phyloP scores from a whole-genome alignment of 1,140 invertebrate species.

The Latrodectus geometricus region DNA sequence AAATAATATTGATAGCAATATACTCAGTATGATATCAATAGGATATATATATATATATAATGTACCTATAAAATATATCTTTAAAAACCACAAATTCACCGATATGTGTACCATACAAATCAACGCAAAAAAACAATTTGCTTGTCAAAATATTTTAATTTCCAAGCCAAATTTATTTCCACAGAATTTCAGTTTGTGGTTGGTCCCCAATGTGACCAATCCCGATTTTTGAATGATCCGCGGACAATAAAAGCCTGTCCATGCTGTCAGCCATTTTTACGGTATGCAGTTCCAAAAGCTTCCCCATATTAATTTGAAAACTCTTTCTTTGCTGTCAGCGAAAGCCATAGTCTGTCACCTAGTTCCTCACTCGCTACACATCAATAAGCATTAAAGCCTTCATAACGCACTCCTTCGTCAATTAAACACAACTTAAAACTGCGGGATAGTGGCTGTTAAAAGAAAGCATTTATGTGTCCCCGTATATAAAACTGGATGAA shows the following conservation, averaged over 20 bases:
- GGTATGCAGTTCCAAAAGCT: constrained; percentile 35
- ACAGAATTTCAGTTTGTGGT: neutral
- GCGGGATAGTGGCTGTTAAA: constrained; percentile 53
- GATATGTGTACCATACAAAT: too few relatives aligned
- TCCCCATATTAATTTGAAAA: constrained; percentile 55
- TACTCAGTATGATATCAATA: too few relatives aligned
- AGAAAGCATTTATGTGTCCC: constrained; percentile 31
- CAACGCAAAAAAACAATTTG: too few relatives aligned
- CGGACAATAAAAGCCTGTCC: constrained; percentile 55
- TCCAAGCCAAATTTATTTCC: too few relatives aligned
- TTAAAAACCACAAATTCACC: too few relatives aligned
- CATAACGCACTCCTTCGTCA: constrained; percentile 52
- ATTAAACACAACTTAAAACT: constrained; percentile 58
- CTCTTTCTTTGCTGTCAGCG: constrained; percentile 45
- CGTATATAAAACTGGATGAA: constrained; percentile 44
- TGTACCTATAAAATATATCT: too few relatives aligned
- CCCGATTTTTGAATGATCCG: constrained; percentile 39
- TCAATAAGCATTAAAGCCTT: constrained; percentile 50
- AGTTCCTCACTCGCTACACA: constrained; percentile 35
- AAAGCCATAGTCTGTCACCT: constrained; percentile 22
- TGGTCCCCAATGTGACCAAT: neutral
- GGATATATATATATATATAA: too few relatives aligned
- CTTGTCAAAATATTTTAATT: too few relatives aligned
- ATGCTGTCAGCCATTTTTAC: constrained; percentile 48
- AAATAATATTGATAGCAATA: too few relatives aligned